A percentile compares a stretch with the other conserved stretches of the same genome.
Conservation (phyloP, 2,888 invertebrate genomes). For the Anticlea derivata region DNA sequence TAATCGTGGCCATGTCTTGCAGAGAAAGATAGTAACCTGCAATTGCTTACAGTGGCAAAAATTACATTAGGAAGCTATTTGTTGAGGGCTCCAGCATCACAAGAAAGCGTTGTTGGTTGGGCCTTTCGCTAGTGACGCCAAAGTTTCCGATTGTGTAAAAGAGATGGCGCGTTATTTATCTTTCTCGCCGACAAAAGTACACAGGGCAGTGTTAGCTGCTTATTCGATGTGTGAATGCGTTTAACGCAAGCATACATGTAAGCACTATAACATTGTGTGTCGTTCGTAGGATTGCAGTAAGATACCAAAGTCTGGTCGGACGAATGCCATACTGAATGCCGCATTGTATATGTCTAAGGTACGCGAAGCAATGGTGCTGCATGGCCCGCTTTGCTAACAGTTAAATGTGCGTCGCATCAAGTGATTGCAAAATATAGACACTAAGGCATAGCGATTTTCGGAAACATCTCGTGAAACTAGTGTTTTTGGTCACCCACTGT, state of each 20-base stretch:
- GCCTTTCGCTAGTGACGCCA: too few species aligned
- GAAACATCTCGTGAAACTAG: neutral
- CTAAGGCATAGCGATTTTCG: neutral
- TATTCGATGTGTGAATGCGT: slow-evolving; percentile 29
- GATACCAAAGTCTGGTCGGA: slow-evolving; percentile 83
- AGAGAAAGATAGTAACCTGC: too few species aligned
- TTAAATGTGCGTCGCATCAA: neutral
- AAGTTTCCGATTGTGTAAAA: neutral
- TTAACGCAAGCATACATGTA: neutral
- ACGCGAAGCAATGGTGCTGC: slow-evolving; percentile 51
- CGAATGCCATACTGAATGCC: slow-evolving; percentile 86
- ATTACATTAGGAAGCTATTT: too few species aligned
- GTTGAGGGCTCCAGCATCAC: too few species aligned
- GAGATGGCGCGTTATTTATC: neutral
- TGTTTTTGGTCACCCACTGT: too few species aligned
- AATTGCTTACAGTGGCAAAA: too few species aligned
- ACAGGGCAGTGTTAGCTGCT: slow-evolving; percentile 13
- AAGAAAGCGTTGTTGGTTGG: neutral
- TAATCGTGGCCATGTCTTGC: too few species aligned
- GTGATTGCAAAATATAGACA: neutral
- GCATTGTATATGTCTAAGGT: slow-evolving; percentile 88
- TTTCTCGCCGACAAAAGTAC: neutral
- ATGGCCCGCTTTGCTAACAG: slow-evolving; percentile 42
- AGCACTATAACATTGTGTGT: slow-evolving; percentile 57
- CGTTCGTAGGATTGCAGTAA: slow-evolving; percentile 85